Conservation (phyloP, 2,888 invertebrate genomes). For the Clanis bilineata region DNA sequence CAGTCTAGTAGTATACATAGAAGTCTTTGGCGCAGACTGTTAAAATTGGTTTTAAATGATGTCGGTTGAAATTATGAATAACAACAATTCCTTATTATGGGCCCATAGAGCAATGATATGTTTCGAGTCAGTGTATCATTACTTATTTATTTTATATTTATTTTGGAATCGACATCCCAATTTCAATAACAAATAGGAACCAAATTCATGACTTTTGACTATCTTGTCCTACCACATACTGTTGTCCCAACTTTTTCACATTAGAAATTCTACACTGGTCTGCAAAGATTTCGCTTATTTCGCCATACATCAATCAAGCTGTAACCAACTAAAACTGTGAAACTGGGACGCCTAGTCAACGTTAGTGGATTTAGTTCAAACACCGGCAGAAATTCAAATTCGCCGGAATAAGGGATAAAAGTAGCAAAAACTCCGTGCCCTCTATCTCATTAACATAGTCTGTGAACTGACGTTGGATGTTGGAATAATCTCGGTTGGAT, state of each 20-base stretch:
- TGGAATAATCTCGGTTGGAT: conserved; percentile 32
- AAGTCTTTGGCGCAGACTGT: no score
- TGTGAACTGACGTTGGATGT: conserved; percentile 43
- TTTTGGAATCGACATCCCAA: no score
- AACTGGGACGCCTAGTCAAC: conserved; percentile 26
- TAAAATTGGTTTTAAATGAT: no score
- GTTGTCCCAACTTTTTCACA: neutral
- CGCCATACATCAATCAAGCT: conserved; percentile 7
- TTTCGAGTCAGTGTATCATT: no score
- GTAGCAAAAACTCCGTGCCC: conserved; percentile 59
- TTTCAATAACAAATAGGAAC: no score
- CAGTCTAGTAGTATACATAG: no score
- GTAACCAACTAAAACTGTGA: conserved; percentile 28
- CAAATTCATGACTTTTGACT: no score
- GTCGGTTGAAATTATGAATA: no score
- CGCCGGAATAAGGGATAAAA: conserved; percentile 49
- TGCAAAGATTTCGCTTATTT: neutral
- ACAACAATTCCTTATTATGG: no score
- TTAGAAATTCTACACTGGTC: neutral
- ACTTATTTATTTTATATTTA: no score
- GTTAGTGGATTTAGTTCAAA: conserved; percentile 21
- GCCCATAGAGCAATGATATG: no score
- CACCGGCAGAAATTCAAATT: conserved; percentile 56
- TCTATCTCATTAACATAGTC: conserved; percentile 61
- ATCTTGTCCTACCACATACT: no score